phyloP scores from a whole-genome alignment of 2,888 invertebrate genomes.

The Tortrix viridana region DNA sequence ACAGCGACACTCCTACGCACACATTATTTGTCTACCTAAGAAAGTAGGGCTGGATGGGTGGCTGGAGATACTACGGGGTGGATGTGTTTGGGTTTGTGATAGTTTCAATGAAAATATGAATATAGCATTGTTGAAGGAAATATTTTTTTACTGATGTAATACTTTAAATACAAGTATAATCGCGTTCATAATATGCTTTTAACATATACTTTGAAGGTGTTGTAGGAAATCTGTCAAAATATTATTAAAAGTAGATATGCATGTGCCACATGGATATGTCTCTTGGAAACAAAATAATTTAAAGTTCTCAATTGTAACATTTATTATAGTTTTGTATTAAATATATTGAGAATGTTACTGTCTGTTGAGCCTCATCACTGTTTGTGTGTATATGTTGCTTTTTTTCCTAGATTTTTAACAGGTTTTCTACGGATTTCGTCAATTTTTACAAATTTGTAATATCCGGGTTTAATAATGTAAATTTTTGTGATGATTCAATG shows the following conservation, averaged over 20 bases:
- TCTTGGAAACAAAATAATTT: slow-evolving; percentile 2
- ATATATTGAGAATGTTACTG: slow-evolving; percentile 2
- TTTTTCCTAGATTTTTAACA: background rate
- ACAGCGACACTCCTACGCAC: too few relatives aligned
- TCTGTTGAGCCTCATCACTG: background rate
- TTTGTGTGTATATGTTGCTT: background rate
- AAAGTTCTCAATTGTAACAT: slow-evolving; percentile 10
- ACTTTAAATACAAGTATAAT: too few relatives aligned
- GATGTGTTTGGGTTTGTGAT: too few relatives aligned
- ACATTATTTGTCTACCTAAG: too few relatives aligned
- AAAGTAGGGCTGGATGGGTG: too few relatives aligned
- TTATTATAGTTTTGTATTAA: background rate
- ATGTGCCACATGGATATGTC: slow-evolving; percentile 34
- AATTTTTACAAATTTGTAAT: background rate
- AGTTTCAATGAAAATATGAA: too few relatives aligned
- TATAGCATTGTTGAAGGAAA: too few relatives aligned
- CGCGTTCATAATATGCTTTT: background rate
- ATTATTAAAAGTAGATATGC: slow-evolving; percentile 15
- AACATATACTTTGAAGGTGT: background rate
- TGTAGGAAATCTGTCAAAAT: slow-evolving; percentile 27
- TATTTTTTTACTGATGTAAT: too few relatives aligned
- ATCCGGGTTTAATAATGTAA: too few relatives aligned
- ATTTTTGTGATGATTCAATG: too few relatives aligned
- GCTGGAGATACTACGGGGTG: too few relatives aligned
- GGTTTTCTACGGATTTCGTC: background rate